A percentile compares a stretch with the other conserved stretches of the same genome.
Conservation (phyloP, 2,113 vertebrate species). For the Aspiorhynchus laticeps region DNA sequence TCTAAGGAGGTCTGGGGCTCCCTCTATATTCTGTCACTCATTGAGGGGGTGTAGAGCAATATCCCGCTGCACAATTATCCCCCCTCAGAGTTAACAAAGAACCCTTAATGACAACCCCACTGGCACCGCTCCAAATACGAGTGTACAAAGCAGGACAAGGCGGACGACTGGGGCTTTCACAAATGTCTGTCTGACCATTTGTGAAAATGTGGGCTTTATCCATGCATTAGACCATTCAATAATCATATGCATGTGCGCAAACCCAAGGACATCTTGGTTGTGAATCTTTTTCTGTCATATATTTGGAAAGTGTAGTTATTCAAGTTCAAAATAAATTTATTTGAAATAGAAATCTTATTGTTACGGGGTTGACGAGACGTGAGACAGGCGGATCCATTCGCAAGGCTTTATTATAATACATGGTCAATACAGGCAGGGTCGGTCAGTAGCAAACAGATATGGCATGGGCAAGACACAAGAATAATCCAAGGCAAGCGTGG, state of each 20-base stretch:
- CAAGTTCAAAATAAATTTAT: no score
- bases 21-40: constrained; percentile 43
- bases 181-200: constrained; percentile 33
- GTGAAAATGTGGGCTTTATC: constrained; percentile 14
- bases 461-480: no score
- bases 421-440: no score
- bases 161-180: constrained; percentile 15
- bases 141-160: constrained; percentile 27
- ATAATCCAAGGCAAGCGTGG: no score
- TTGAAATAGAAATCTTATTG: no score
- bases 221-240: constrained; percentile 13
- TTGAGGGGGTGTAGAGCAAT: constrained; percentile 25
- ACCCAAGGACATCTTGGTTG: neutral
- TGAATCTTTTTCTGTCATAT: neutral
- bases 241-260: neutral
- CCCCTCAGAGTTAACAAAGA: constrained; percentile 48
- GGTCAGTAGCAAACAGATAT: no score
- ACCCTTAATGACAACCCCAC: constrained; percentile 30
- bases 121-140: constrained; percentile 44
- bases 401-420: no score
- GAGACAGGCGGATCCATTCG: no score
- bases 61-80: constrained; percentile 46
- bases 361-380: no score
- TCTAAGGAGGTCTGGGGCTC: constrained; percentile 33
- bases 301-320: no score